Evolutionary conservation across 2,888 invertebrate species (phyloP).

Genomic region (Acheta domesticus): DNA sequence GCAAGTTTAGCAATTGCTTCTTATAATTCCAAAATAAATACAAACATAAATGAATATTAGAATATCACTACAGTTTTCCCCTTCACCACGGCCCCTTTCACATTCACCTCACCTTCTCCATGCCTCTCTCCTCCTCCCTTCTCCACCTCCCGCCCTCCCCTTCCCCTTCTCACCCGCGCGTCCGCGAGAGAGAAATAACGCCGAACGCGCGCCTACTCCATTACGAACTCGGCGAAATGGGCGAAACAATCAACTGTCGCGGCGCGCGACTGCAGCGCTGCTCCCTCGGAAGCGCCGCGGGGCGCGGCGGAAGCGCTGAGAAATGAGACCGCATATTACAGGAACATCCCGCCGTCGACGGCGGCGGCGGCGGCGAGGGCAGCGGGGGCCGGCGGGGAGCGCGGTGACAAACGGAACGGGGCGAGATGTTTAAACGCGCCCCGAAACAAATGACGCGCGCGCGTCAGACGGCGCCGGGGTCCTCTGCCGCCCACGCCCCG

Average conservation of each 20-base stretch:
- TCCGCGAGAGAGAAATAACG: too few species aligned
- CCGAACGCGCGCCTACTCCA: neutral
- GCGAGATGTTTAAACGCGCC: neutral
- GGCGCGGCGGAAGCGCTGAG: neutral
- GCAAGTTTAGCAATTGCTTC: too few species aligned
- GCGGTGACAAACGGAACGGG: slow-evolving; percentile 2
- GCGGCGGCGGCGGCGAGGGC: neutral
- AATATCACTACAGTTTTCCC: too few species aligned
- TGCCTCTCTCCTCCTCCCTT: too few species aligned
- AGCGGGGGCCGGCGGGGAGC: neutral
- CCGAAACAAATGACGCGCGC: neutral
- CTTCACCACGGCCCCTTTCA: too few species aligned
- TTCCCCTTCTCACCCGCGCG: too few species aligned
- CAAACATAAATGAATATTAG: too few species aligned
- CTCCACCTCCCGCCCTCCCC: too few species aligned
- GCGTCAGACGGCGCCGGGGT: neutral
- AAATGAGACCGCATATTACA: slow-evolving; percentile 18
- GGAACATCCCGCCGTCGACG: slow-evolving; percentile 5
- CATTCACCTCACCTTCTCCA: too few species aligned
- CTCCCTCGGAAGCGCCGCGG: neutral
- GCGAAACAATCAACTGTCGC: slow-evolving; percentile 7
- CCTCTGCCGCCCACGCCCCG: too few species aligned
- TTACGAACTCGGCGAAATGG: slow-evolving; percentile 8
- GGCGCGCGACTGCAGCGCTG: neutral
- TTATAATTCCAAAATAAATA: too few species aligned